phyloP scores from a whole-genome alignment of 2,113 vertebrate genomes.

The Tinamus guttatus region DNA sequence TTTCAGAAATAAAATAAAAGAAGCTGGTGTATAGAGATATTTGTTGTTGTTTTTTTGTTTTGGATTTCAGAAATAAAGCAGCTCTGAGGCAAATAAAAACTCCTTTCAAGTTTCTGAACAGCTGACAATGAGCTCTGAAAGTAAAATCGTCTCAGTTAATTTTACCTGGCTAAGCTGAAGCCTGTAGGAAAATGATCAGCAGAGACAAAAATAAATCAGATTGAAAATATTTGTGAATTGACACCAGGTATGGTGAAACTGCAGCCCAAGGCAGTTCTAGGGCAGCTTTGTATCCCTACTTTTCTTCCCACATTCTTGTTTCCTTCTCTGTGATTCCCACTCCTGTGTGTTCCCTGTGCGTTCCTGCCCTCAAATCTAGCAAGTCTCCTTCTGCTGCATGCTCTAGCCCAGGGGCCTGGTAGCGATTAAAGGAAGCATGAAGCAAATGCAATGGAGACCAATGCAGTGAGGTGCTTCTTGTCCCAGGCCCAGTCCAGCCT shows the following conservation, averaged over 20 bases:
- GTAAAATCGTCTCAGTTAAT: not conserved
- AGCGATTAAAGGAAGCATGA: fast-evolving
- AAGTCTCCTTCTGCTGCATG: not conserved
- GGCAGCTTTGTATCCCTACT: not conserved
- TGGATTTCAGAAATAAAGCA: not conserved
- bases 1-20: too few relatives aligned
- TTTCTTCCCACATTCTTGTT: not conserved
- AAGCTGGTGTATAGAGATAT: not conserved
- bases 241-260: not conserved
- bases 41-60: not conserved
- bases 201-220: not conserved
- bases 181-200: not conserved
- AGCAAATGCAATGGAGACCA: not conserved
- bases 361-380: not conserved
- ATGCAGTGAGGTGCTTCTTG: not conserved
- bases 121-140: not conserved
- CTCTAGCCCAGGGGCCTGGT: not conserved
- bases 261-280: not conserved
- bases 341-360: not conserved
- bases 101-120: not conserved
- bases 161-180: not conserved
- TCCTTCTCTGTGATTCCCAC: not conserved
- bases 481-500: not conserved
- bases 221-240: not conserved
- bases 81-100: not conserved